Conservation (phyloP, 1,140 invertebrate genomes). For the Orius laevigatus region DNA sequence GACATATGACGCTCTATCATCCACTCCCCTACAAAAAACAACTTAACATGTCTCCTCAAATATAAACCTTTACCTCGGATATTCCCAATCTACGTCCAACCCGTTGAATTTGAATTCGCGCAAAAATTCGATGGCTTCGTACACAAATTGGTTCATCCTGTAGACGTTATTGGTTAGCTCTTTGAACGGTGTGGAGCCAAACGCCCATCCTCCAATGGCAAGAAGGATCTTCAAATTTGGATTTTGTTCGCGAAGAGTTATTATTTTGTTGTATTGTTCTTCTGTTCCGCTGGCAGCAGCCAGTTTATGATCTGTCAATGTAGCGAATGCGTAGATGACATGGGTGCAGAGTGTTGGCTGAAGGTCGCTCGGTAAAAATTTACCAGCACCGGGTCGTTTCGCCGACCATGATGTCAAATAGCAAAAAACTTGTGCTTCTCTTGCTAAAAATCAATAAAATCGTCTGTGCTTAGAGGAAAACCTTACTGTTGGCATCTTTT, state of each 20-base stretch:
- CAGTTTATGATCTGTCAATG: conserved; percentile 66
- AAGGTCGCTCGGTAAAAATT: conserved; percentile 75
- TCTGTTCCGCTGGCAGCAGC: conserved; percentile 52
- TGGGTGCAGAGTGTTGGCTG: conserved; percentile 80
- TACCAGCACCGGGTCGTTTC: conserved; percentile 68
- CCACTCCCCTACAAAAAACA: conserved; percentile 42
- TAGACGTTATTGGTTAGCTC: conserved; percentile 78
- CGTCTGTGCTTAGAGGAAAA: background rate
- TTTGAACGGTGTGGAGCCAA: conserved; percentile 83
- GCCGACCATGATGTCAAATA: conserved; percentile 90
- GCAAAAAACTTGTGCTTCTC: conserved; percentile 72
- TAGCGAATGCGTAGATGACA: conserved; percentile 83
- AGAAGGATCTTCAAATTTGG: conserved; percentile 77
- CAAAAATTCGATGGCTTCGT: conserved; percentile 83
- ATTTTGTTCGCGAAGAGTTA: conserved; percentile 73
- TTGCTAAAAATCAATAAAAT: conserved; percentile 34
- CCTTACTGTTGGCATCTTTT: conserved; percentile 11
- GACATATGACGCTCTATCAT: conserved; percentile 66
- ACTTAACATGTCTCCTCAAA: background rate
- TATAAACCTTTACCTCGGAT: conserved; percentile 66
- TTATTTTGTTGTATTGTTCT: conserved; percentile 69
- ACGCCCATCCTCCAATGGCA: conserved; percentile 88
- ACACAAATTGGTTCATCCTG: conserved; percentile 89
- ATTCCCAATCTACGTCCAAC: conserved; percentile 94
- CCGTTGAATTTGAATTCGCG: conserved; percentile 86